phyloP scores from a whole-genome alignment of 2,797 vertebrate genomes.

The Spondyliosoma cantharus region DNA sequence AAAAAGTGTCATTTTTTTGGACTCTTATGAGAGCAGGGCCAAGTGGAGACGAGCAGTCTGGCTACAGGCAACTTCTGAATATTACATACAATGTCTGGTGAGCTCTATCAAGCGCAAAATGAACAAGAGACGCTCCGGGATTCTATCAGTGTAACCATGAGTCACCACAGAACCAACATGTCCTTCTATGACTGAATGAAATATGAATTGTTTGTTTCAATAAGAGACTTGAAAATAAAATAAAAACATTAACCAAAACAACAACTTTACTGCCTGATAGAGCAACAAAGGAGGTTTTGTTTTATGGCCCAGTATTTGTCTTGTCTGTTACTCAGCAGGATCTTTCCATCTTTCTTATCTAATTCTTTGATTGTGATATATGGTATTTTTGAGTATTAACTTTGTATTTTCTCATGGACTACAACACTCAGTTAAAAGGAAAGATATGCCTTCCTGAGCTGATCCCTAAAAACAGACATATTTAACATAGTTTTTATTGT shows the following conservation, averaged over 20 bases:
- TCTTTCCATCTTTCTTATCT: not conserved
- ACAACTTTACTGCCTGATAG: not conserved
- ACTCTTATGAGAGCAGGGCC: not conserved
- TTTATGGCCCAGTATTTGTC: not conserved
- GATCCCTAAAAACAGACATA: not conserved
- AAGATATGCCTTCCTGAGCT: too few species aligned
- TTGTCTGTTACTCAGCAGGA: not conserved
- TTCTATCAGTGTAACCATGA: not conserved
- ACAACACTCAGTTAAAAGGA: not conserved
- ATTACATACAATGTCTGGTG: conserved; percentile 1
- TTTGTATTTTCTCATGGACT: not conserved
- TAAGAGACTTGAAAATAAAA: not conserved
- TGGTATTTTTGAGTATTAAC: not conserved
- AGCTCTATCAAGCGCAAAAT: conserved; percentile 4
- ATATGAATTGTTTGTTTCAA: not conserved
- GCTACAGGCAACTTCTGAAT: conserved; percentile 4
- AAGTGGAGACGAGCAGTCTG: not conserved
- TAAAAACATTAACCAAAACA: not conserved
- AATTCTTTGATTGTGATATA: not conserved
- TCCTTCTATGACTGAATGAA: not conserved
- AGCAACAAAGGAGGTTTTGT: not conserved
- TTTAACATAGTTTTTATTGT: not conserved
- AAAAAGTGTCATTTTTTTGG: not conserved
- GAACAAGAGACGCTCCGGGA: not conserved
- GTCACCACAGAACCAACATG: not conserved